These are phyloP conservation scores for Chamaetylas fuelleborni DNA, from an alignment of 2,113 vertebrate genomes.

Conservation along the genomic window DNA sequence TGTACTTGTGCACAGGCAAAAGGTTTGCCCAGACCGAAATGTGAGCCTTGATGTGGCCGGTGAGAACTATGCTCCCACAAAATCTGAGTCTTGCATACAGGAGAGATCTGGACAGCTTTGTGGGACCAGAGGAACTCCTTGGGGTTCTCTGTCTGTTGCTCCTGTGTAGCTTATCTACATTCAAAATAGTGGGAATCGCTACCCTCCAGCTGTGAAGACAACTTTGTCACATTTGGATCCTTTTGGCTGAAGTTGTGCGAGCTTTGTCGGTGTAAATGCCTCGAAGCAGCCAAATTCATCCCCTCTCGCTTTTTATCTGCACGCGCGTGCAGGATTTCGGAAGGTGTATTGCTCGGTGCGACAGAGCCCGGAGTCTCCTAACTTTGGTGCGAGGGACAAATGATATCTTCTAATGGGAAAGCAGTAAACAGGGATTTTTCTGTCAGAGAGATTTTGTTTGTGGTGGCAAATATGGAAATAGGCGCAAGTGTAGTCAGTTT, in stretches of 20 bases:
- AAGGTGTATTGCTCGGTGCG: accelerated
- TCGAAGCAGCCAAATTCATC: not conserved
- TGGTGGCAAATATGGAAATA: not conserved
- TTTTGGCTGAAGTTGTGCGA: not conserved
- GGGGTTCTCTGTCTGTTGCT: not conserved
- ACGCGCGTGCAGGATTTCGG: accelerated
- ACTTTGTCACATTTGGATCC: accelerated
- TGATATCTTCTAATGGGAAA: not conserved
- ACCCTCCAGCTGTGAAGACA: not conserved
- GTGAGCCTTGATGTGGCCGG: not conserved
- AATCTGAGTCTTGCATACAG: accelerated
- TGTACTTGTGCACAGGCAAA: not conserved
- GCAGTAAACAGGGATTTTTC: not conserved
- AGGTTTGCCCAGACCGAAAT: not conserved
- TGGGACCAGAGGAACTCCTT: not conserved
- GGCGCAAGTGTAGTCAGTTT: not conserved
- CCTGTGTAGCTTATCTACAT: too few relatives aligned
- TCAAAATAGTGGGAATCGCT: not conserved
- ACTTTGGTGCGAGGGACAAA: not conserved
- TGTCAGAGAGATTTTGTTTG: not conserved
- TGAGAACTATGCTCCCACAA: not conserved
- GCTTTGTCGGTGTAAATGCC: not conserved
- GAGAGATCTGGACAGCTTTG: not conserved
- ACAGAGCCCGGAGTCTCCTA: not conserved
- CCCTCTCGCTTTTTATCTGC: not conserved